phyloP scores from a whole-genome alignment of 2,113 vertebrate species.

The Myanophis thanlyinensis region DNA sequence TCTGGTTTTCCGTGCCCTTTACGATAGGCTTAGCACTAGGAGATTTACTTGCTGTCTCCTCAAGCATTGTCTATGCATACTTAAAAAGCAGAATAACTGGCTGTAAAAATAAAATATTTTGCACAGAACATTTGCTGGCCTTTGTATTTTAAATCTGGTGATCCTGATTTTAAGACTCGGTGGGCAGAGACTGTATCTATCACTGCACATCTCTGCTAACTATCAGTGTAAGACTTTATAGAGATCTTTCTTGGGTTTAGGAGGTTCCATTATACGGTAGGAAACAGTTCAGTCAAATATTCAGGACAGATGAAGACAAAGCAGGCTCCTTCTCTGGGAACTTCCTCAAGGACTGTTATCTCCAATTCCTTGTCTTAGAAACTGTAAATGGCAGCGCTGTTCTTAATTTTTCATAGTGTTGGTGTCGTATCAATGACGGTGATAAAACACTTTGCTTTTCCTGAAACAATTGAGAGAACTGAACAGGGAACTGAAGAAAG shows the following conservation, averaged over 20 bases:
- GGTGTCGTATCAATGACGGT: background rate
- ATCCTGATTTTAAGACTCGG: conserved; percentile 8
- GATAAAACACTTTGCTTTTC: background rate
- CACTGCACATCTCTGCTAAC: background rate
- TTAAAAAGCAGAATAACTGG: background rate
- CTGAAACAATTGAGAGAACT: background rate
- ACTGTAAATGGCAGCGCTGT: accelerated
- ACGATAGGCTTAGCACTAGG: background rate
- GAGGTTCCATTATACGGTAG: background rate
- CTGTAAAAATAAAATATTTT: background rate
- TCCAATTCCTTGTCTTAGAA: accelerated
- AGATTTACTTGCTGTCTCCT: no score
- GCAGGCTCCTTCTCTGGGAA: background rate
- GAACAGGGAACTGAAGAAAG: background rate
- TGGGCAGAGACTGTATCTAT: background rate
- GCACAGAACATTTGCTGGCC: background rate
- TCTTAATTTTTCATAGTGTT: conserved; percentile 13
- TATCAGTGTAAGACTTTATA: background rate
- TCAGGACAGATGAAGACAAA: background rate
- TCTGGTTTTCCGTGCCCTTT: background rate
- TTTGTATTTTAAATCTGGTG: background rate
- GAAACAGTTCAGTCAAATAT: background rate
- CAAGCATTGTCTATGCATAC: background rate
- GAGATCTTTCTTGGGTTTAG: background rate
- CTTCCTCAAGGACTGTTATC: background rate